These are phyloP conservation scores for Torymus tubicola DNA, from an alignment of 2,888 invertebrate species.

Conservation along the genomic window DNA sequence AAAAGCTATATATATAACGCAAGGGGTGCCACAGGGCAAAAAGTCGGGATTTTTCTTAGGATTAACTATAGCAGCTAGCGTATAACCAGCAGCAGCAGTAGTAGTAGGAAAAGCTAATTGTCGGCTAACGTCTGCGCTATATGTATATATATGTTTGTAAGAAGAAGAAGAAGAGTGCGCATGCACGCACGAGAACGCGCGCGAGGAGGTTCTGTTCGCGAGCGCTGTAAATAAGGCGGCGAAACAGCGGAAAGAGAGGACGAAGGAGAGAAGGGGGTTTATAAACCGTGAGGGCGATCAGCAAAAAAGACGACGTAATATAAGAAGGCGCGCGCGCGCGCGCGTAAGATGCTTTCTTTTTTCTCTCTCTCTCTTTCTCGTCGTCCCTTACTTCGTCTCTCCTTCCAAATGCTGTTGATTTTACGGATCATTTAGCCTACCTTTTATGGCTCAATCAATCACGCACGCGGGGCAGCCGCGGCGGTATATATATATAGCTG, in stretches of 20 bases:
- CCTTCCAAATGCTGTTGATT: slow-evolving; percentile 41
- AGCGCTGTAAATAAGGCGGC: slow-evolving; percentile 51
- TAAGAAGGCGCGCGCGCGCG: slow-evolving; percentile 12
- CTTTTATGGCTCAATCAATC: slow-evolving; percentile 60
- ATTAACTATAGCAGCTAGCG: too few species aligned
- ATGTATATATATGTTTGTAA: too few species aligned
- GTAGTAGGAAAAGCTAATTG: too few species aligned
- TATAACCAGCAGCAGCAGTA: too few species aligned
- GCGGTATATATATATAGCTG: background rate
- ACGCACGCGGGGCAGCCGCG: slow-evolving; percentile 22
- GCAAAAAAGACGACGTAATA: slow-evolving; percentile 28
- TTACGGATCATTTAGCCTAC: slow-evolving; percentile 55
- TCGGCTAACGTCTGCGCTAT: too few species aligned
- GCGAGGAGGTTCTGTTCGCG: slow-evolving; percentile 3
- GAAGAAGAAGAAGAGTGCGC: too few species aligned
- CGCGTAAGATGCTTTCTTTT: background rate
- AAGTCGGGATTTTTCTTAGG: too few species aligned
- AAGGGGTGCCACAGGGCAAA: too few species aligned
- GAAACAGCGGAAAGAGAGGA: background rate
- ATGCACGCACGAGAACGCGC: too few species aligned
- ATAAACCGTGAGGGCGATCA: slow-evolving; percentile 16
- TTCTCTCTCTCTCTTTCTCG: background rate
- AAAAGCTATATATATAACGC: too few species aligned
- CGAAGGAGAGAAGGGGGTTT: slow-evolving; percentile 16
- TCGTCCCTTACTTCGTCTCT: background rate